A percentile compares a stretch with the other conserved stretches of the same genome.
Evolutionary conservation across 2,888 invertebrate species (phyloP).

Genomic region (Andrena minutula): DNA sequence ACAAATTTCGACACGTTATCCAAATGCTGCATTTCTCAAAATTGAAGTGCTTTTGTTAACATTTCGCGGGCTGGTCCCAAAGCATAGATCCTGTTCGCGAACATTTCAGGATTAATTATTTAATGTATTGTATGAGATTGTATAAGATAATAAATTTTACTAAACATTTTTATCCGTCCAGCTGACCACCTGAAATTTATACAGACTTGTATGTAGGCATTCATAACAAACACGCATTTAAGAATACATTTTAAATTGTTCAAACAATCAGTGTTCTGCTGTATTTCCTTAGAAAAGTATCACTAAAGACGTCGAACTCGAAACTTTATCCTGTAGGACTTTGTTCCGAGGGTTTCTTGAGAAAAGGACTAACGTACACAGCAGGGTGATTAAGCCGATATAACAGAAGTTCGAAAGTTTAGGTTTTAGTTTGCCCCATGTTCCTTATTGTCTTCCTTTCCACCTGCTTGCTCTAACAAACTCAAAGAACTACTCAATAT

Average conservation of each 20-base stretch:
- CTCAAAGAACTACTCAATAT: slow-evolving; percentile 39
- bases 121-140: no score
- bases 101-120: no score
- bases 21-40: not conserved
- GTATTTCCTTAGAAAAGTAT: slow-evolving; percentile 39
- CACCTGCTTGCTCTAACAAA: slow-evolving; percentile 17
- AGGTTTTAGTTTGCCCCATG: slow-evolving; percentile 35
- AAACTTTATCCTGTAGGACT: slow-evolving; percentile 68
- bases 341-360: slow-evolving; percentile 65
- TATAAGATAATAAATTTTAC: no score
- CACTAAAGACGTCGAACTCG: slow-evolving; percentile 61
- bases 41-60: no score
- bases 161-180: no score
- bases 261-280: slow-evolving; percentile 1
- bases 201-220: not conserved
- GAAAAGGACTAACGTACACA: slow-evolving; percentile 64
- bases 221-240: not conserved
- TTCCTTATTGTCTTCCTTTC: slow-evolving; percentile 59
- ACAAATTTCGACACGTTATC: not conserved
- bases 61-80: no score
- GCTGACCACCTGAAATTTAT: no score
- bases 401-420: slow-evolving; percentile 57
- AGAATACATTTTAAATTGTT: not conserved
- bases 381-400: slow-evolving; percentile 72
- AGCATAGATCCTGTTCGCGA: no score